Percentiles rank a stretch among this genome's conserved stretches.
phyloP scores from a whole-genome alignment of 35 echinoderm and acorn worm species.

The Diadema setosum region DNA sequence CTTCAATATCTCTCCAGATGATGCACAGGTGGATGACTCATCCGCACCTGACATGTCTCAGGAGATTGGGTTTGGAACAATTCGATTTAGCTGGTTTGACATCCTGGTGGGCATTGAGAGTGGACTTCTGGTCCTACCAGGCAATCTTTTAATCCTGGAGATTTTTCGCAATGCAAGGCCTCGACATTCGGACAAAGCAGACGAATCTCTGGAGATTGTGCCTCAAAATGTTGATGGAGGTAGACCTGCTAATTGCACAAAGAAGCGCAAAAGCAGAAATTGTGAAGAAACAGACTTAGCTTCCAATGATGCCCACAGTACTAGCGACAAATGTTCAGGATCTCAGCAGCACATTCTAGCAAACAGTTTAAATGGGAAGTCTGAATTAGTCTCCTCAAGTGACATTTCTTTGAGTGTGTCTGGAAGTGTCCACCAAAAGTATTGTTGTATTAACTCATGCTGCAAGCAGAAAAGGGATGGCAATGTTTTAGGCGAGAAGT shows the following conservation, averaged over 20 bases:
- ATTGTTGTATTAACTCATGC: too few species aligned
- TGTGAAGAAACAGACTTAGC: neutral
- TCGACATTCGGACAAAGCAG: neutral
- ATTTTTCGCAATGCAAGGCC: conserved; percentile 62
- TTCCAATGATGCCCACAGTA: too few species aligned
- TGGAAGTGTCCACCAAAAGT: too few species aligned
- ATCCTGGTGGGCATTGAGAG: conserved; percentile 71
- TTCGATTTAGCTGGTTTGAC: conserved; percentile 50
- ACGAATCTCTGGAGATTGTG: conserved; percentile 7
- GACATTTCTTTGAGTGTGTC: too few species aligned
- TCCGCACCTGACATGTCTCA: neutral
- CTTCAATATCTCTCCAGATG: conserved; percentile 10
- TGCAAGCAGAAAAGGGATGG: too few species aligned
- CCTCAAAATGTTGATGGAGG: neutral
- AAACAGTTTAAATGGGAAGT: too few species aligned
- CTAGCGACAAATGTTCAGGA: too few species aligned
- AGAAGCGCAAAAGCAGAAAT: neutral
- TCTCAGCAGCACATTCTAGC: too few species aligned
- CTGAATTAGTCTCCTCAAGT: too few species aligned
- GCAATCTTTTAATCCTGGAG: conserved; percentile 46
- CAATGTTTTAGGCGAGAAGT: too few species aligned
- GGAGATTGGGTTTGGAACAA: conserved; percentile 40
- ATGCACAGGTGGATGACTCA: neutral
- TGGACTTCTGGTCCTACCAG: conserved; percentile 65
- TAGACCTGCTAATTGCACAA: neutral